A percentile compares a stretch with the other conserved stretches of the same genome.
Evolutionary conservation across 1,140 invertebrate genomes (phyloP).

Genomic region (Leptestheria dahalacensis): DNA sequence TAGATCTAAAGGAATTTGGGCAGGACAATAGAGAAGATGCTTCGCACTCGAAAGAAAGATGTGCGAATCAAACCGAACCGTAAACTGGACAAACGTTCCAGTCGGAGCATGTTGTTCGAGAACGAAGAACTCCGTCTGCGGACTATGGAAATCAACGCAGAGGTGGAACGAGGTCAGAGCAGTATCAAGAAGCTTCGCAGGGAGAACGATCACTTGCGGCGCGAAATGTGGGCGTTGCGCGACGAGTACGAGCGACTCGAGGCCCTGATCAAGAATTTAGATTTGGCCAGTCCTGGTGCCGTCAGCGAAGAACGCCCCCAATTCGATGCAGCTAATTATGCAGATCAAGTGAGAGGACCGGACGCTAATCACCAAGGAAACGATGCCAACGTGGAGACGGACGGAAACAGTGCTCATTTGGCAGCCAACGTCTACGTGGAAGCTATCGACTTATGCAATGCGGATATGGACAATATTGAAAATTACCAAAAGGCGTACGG

Average conservation of each 20-base stretch:
- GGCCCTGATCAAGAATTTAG: constrained; percentile 45
- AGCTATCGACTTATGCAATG: constrained; percentile 19
- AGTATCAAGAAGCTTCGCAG: constrained; percentile 72
- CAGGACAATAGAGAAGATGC: constrained; percentile 30
- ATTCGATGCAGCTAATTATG: background rate
- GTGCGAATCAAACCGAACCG: constrained; percentile 55
- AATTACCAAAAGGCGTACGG: constrained; percentile 23
- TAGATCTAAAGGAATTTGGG: background rate
- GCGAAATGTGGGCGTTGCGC: constrained; percentile 68
- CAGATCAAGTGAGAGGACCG: background rate
- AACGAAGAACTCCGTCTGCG: constrained; percentile 78
- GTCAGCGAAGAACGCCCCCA: background rate
- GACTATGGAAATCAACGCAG: constrained; percentile 79
- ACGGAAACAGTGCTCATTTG: background rate
- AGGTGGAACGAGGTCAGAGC: constrained; percentile 74
- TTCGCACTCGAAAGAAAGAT: constrained; percentile 49
- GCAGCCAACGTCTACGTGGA: background rate
- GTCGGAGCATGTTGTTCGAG: constrained; percentile 38
- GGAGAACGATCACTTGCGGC: constrained; percentile 68
- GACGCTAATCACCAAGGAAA: constrained; percentile 11
- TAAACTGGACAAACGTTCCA: constrained; percentile 31
- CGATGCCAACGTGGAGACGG: background rate
- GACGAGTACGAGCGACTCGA: constrained; percentile 77
- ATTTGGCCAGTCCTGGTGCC: constrained; percentile 28
- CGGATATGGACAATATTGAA: constrained; percentile 21